These are phyloP conservation scores for Pavo muticus DNA, from an alignment of 2,113 vertebrate genomes.

Conservation along the genomic window DNA sequence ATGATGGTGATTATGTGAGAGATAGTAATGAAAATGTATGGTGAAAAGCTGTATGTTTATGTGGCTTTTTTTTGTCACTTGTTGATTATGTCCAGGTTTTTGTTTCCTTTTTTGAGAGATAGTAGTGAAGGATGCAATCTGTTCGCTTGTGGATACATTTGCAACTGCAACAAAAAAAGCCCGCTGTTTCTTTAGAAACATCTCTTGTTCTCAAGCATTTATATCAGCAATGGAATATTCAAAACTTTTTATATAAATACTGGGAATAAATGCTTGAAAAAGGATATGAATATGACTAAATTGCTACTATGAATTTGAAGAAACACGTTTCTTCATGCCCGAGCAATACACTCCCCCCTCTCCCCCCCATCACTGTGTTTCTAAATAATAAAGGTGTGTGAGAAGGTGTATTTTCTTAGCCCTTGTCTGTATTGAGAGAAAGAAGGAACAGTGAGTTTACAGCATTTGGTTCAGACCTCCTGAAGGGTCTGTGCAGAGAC, in stretches of 20 bases:
- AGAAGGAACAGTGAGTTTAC: neutral
- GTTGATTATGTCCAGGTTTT: neutral
- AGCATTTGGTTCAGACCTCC: neutral
- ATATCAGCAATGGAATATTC: neutral
- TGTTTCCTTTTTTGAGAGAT: neutral
- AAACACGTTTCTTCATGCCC: neutral
- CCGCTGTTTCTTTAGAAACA: neutral
- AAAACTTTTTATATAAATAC: neutral
- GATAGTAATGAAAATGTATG: neutral
- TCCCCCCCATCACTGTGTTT: neutral
- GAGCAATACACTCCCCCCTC: neutral
- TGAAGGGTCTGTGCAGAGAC: neutral
- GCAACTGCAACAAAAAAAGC: neutral
- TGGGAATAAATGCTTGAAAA: neutral
- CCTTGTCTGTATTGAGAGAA: neutral
- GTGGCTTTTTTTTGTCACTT: neutral
- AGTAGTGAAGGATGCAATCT: neutral
- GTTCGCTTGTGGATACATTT: neutral
- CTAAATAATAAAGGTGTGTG: neutral
- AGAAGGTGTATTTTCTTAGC: neutral
- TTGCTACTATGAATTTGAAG: neutral
- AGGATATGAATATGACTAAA: neutral
- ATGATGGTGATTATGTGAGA: neutral
- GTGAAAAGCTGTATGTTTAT: neutral
- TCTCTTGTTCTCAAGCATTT: neutral